phyloP scores from a whole-genome alignment of 2,888 invertebrate species.

The Troides aeacus region DNA sequence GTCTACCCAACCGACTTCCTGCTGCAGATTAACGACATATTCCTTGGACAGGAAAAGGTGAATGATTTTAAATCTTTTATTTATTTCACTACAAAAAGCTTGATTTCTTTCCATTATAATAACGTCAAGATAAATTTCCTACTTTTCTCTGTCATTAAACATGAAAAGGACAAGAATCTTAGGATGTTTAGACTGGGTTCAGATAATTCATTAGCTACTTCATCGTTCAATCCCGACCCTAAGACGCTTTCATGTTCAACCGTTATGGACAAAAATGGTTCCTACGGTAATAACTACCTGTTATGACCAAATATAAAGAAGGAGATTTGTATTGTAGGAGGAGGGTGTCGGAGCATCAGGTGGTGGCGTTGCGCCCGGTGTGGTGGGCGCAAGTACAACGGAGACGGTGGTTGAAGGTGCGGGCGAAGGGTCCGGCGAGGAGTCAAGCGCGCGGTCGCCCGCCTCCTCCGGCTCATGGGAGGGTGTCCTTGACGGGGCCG shows the following conservation, averaged over 20 bases:
- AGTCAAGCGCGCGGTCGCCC: slow-evolving; percentile 66
- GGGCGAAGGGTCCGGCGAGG: slow-evolving; percentile 51
- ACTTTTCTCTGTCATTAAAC: too few species aligned
- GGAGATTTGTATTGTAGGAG: slow-evolving; percentile 17
- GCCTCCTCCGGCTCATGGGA: slow-evolving; percentile 86
- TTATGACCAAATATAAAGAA: too few species aligned
- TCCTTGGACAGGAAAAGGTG: slow-evolving; percentile 85
- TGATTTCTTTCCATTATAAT: too few species aligned
- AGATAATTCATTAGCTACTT: too few species aligned
- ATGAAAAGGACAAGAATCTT: too few species aligned
- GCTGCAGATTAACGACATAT: slow-evolving; percentile 91
- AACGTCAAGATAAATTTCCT: too few species aligned
- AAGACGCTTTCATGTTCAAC: too few species aligned
- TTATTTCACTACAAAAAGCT: too few species aligned
- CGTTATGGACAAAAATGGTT: too few species aligned
- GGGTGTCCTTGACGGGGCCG: slow-evolving; percentile 89
- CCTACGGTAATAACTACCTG: too few species aligned
- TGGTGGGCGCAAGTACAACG: slow-evolving; percentile 11
- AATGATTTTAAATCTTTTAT: not conserved
- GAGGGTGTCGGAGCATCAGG: not conserved
- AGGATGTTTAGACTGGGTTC: too few species aligned
- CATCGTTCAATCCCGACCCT: too few species aligned
- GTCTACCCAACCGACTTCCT: slow-evolving; percentile 97
- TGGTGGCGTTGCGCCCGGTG: not conserved
- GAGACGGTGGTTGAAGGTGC: slow-evolving; percentile 30